phyloP scores from a whole-genome alignment of 2,113 vertebrate species.

The Osmerus eperlanus region DNA sequence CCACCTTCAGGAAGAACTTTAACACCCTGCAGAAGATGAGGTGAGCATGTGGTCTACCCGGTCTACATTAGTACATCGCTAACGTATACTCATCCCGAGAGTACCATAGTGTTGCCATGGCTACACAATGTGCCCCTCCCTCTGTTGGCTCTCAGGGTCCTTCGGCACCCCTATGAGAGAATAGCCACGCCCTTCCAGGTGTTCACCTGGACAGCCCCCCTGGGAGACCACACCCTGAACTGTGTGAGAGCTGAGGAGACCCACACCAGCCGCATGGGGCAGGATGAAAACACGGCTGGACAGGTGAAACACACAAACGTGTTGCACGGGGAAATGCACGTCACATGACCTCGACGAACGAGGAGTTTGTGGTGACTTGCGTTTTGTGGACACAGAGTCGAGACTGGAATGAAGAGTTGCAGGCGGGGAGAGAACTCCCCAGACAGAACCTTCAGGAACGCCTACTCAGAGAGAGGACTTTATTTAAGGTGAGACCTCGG shows the following conservation, averaged over 20 bases:
- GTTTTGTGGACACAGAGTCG: slow-evolving; percentile 73
- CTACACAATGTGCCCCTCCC: background rate
- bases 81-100: background rate
- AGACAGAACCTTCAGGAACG: slow-evolving; percentile 84
- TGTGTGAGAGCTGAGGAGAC: slow-evolving; percentile 88
- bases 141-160: slow-evolving; percentile 69
- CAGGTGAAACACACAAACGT: slow-evolving; percentile 73
- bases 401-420: slow-evolving; percentile 95
- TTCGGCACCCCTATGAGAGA: slow-evolving; percentile 90
- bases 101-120: background rate
- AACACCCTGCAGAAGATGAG: slow-evolving; percentile 87
- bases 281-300: slow-evolving; percentile 88
- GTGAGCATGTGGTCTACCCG: slow-evolving; percentile 56
- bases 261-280: slow-evolving; percentile 83
- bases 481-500: slow-evolving; percentile 83
- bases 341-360: too few relatives aligned
- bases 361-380: slow-evolving; percentile 29
- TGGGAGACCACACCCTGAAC: slow-evolving; percentile 85
- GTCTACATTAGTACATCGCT: background rate
- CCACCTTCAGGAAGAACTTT: slow-evolving; percentile 92
- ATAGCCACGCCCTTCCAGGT: slow-evolving; percentile 92
- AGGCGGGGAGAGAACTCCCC: slow-evolving; percentile 84
- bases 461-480: slow-evolving; percentile 84
- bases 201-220: slow-evolving; percentile 89
- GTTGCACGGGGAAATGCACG: too few relatives aligned